Evolutionary conservation across 2,888 invertebrate species (phyloP), one percentile per base, ranked within the genome.

Genomic region (Carpatolechia fugitivella): DNA sequence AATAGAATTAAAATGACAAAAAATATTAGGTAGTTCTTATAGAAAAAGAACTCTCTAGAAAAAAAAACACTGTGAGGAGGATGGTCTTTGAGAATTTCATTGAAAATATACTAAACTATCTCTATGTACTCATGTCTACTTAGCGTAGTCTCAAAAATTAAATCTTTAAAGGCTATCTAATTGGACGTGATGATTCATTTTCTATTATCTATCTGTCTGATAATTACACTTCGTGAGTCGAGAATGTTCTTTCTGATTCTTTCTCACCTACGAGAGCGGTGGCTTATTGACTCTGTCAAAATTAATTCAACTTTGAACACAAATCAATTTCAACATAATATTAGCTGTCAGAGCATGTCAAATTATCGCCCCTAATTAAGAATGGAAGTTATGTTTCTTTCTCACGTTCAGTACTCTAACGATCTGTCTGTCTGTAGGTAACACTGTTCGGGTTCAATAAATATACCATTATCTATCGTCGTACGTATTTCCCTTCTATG

Each of bases 251-350:
- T 24, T 24, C 24, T 51, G 63, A 63, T 63, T 58, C 66, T 61
- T 63, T 59, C 66, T 69, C 61, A 60, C 64, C 65, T 69, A 60
- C 64, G 69, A 71, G 74, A 78, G 80, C 81, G 77, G 86, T 85
- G 85, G 86, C 86, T 88, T 86, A 89, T 89, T 88, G 86, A 85
- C 78, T 86, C 82, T 87, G 88, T 87, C 88, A 88, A 84, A 88
- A 87, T 86, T 80, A 82, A 87, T 86, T 85, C 84, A 82, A 85
- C 81, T 82, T 84, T 79, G 83, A 89, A 86, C 85, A 87, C 86
- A 89, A 89, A 89, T 89, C 88, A 89, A 89, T 89, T 89, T 84
- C 77, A 78, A 82, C 70, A 78, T 78, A 78, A 82, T 81, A 87
- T 87, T 82, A 85, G 82, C 88, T 89, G 90, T 89, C 90, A 80